Conservation (phyloP, 2,113 vertebrate species). For the Engraulis encrasicolus region DNA sequence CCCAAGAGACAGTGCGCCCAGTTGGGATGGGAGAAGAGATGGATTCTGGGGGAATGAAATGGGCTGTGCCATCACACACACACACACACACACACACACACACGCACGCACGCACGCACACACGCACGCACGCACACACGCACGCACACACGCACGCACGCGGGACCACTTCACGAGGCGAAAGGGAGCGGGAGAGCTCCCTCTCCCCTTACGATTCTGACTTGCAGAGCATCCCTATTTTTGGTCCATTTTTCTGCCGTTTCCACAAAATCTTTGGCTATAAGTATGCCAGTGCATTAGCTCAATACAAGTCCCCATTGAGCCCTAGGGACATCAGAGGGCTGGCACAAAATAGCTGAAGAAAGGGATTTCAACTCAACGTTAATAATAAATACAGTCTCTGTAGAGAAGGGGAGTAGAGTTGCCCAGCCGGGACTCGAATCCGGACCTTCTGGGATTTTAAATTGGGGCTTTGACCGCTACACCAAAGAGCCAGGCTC, state of each 20-base stretch:
- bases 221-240: neutral
- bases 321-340: neutral
- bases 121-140: too few species aligned
- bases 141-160: neutral
- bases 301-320: neutral
- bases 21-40: neutral
- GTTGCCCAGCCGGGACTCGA: too few species aligned
- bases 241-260: neutral
- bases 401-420: too few species aligned
- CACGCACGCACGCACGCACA: neutral
- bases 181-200: neutral
- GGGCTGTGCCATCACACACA: neutral
- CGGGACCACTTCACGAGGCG: neutral
- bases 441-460: too few species aligned
- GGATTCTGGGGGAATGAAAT: neutral
- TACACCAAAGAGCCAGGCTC: too few species aligned
- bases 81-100: constrained; percentile 7
- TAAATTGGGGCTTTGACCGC: too few species aligned
- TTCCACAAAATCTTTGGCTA: too few species aligned
- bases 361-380: neutral
- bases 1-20: neutral
- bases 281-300: neutral
- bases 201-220: too few species aligned
- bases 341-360: neutral
- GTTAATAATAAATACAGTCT: too few species aligned